Percentiles rank a stretch among this genome's conserved stretches.
Evolutionary conservation across 2,113 vertebrate genomes (phyloP).

Genomic region (Recurvirostra avosetta): DNA sequence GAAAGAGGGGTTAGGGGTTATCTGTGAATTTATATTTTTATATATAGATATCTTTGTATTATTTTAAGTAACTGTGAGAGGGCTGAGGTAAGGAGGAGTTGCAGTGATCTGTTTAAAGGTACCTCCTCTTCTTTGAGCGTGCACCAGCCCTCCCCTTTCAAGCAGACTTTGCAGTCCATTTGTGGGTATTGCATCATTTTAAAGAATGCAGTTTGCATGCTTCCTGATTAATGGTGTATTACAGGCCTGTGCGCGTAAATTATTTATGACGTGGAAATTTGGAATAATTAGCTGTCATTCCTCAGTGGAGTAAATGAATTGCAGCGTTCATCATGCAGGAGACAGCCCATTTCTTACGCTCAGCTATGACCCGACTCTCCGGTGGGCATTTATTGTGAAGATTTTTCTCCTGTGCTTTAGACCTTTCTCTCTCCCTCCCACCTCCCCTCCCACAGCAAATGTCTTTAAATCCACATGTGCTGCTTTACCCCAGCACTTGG

Average conservation of each 20-base stretch:
- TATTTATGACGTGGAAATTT: conserved; percentile 69
- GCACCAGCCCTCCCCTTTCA: neutral
- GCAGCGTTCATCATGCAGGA: conserved; percentile 69
- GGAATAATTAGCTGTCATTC: conserved; percentile 83
- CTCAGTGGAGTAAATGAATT: conserved; percentile 76
- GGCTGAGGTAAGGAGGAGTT: neutral
- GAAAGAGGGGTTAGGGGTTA: neutral
- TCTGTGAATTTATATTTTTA: neutral
- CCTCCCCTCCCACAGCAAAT: neutral
- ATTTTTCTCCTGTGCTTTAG: neutral
- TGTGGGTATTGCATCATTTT: neutral
- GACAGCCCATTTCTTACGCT: conserved; percentile 73
- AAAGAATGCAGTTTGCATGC: neutral
- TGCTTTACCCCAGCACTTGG: neutral
- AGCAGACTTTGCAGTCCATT: neutral
- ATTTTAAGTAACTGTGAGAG: neutral
- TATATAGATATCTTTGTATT: neutral
- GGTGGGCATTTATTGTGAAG: neutral
- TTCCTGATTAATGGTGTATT: conserved; percentile 39
- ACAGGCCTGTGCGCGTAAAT: conserved; percentile 6
- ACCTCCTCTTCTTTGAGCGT: neutral
- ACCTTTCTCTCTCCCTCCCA: neutral
- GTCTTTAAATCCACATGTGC: neutral
- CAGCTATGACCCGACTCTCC: conserved; percentile 7
- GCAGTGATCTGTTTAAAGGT: neutral